These are phyloP conservation scores for Apamea epomidion DNA, from an alignment of 2,888 invertebrate species.

Conservation along the genomic window DNA sequence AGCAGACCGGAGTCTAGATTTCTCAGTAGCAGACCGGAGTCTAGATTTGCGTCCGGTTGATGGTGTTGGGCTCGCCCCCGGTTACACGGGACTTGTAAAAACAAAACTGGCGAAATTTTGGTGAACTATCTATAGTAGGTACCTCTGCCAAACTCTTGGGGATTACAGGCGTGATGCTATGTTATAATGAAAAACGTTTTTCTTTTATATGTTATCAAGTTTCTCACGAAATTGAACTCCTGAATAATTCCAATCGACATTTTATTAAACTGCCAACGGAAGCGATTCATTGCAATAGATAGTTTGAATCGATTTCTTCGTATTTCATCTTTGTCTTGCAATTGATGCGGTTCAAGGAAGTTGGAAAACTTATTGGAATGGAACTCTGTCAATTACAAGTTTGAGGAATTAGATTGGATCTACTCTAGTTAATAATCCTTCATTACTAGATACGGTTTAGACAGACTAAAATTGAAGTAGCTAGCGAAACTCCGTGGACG, in stretches of 20 bases:
- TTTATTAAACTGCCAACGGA: slow-evolving; percentile 20
- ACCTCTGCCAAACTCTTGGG: neutral
- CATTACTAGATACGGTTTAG: neutral
- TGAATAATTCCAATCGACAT: slow-evolving; percentile 26
- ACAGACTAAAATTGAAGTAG: neutral
- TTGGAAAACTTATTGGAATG: slow-evolving; percentile 7
- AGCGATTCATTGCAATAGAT: slow-evolving; percentile 31
- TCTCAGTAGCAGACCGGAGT: neutral
- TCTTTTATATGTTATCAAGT: neutral
- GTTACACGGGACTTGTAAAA: too few relatives aligned
- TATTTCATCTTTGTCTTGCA: slow-evolving; percentile 21
- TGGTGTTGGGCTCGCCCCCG: rapidly evolving
- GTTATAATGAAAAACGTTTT: neutral
- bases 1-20: neutral
- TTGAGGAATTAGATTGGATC: neutral
- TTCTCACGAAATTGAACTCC: neutral
- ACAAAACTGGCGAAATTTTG: neutral
- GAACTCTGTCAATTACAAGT: neutral
- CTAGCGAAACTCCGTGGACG: too few relatives aligned
- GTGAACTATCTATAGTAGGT: neutral
- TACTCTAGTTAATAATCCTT: too few relatives aligned
- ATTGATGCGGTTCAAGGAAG: slow-evolving; percentile 12
- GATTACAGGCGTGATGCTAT: neutral
- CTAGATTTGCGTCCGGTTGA: neutral
- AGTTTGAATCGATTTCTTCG: slow-evolving; percentile 14